phyloP scores from a whole-genome alignment of 2,113 vertebrate species.

The Solea senegalensis region DNA sequence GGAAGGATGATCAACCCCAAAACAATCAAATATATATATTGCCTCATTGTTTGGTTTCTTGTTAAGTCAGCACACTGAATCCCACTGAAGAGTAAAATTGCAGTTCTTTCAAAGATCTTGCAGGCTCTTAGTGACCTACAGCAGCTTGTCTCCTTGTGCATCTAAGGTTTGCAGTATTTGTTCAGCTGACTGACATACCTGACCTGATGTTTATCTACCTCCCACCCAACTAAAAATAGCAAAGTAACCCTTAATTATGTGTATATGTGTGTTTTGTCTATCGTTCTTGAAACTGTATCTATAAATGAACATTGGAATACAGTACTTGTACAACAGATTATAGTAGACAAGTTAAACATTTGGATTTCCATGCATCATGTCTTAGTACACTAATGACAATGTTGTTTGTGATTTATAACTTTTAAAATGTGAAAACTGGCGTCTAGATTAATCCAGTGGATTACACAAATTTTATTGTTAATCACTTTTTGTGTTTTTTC shows the following conservation, averaged over 20 bases:
- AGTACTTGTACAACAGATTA: not conserved
- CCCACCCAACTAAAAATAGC: slow-evolving; percentile 22
- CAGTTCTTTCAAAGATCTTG: not conserved
- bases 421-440: not conserved
- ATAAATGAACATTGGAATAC: not conserved
- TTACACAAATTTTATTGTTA: not conserved
- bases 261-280: not conserved
- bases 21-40: not conserved
- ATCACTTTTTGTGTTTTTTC: not conserved
- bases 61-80: not conserved
- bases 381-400: not conserved
- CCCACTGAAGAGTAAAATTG: not conserved
- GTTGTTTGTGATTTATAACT: not conserved
- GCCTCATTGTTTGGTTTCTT: not conserved
- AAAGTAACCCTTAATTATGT: slow-evolving; percentile 2
- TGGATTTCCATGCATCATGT: not conserved
- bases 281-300: not conserved
- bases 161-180: slow-evolving; percentile 70
- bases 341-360: not conserved
- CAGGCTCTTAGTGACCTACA: slow-evolving; percentile 10
- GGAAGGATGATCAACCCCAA: slow-evolving; percentile 17
- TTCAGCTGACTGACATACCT: slow-evolving; percentile 76
- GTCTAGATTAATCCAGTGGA: no score
- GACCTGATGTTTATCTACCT: slow-evolving; percentile 58
- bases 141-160: slow-evolving; percentile 65